These are phyloP conservation scores for Spheniscus mendiculus DNA, from an alignment of 2,113 vertebrate species.

Conservation along the genomic window DNA sequence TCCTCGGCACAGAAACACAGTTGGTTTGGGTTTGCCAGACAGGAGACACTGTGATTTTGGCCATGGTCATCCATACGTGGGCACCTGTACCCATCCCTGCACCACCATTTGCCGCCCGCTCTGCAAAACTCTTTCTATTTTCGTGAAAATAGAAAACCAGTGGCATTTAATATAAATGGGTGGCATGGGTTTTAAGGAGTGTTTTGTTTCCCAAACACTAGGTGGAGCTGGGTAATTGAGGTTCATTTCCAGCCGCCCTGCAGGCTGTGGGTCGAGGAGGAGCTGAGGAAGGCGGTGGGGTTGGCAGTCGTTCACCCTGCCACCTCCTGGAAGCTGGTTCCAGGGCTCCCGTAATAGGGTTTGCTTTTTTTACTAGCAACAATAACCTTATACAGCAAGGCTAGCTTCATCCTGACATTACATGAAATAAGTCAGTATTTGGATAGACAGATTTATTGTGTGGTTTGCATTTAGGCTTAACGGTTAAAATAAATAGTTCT, in stretches of 20 bases:
- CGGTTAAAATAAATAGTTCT: constrained; percentile 78
- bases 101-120: fast-evolving
- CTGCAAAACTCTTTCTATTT: neutral
- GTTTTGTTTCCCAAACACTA: constrained; percentile 72
- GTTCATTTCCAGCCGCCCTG: constrained; percentile 19
- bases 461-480: constrained; percentile 73
- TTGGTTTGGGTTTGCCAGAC: neutral
- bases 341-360: constrained; percentile 33
- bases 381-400: constrained; percentile 69
- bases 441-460: constrained; percentile 77
- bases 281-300: neutral
- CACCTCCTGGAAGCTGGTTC: constrained; percentile 50
- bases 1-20: fast-evolving
- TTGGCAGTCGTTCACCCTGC: constrained; percentile 1
- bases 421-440: constrained; percentile 76
- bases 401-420: constrained; percentile 68
- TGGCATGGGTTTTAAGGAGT: neutral
- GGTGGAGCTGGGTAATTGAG: constrained; percentile 73
- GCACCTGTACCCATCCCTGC: fast-evolving
- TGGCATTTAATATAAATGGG: neutral
- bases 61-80: fast-evolving
- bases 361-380: constrained; percentile 57
- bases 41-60: neutral
- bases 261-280: neutral
- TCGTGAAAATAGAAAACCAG: fast-evolving